Conservation (phyloP, 2,113 vertebrate genomes). For the Emydura subglobosa region DNA sequence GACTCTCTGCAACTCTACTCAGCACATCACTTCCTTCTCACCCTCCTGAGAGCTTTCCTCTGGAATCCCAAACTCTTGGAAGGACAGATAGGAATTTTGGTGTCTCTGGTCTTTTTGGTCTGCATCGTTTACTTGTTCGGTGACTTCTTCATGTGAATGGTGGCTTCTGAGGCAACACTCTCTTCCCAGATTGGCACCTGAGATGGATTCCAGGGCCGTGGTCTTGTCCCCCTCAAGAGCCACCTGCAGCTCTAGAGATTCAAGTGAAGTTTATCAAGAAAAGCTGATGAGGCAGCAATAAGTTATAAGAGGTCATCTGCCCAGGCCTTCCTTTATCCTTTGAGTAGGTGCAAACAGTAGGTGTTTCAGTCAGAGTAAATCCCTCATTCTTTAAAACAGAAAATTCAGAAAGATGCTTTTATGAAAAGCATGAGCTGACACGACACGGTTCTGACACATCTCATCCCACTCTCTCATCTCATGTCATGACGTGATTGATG, state of each 20-base stretch:
- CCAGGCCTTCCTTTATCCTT: neutral
- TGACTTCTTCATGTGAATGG: neutral
- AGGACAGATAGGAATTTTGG: neutral
- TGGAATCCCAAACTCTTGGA: neutral
- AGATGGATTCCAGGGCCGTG: neutral
- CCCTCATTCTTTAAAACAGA: neutral
- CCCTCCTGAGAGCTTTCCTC: neutral
- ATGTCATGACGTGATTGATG: neutral
- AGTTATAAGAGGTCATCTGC: neutral
- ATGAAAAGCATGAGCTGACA: conserved; percentile 19
- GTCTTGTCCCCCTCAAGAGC: neutral
- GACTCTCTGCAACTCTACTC: neutral
- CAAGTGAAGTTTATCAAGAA: neutral
- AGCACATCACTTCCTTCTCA: fast-evolving
- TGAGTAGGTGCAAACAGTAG: neutral
- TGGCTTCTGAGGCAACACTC: neutral
- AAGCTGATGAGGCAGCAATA: neutral
- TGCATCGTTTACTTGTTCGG: neutral
- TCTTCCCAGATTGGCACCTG: neutral
- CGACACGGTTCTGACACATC: conserved; percentile 38
- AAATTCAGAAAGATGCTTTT: neutral
- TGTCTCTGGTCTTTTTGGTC: neutral
- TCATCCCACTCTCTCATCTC: conserved; percentile 44
- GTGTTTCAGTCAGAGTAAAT: neutral
- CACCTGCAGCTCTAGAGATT: neutral